Evolutionary conservation across 2,888 invertebrate genomes (phyloP), one percentile per base, ranked within the genome.

Genomic region (Sylvicola cinctus): DNA sequence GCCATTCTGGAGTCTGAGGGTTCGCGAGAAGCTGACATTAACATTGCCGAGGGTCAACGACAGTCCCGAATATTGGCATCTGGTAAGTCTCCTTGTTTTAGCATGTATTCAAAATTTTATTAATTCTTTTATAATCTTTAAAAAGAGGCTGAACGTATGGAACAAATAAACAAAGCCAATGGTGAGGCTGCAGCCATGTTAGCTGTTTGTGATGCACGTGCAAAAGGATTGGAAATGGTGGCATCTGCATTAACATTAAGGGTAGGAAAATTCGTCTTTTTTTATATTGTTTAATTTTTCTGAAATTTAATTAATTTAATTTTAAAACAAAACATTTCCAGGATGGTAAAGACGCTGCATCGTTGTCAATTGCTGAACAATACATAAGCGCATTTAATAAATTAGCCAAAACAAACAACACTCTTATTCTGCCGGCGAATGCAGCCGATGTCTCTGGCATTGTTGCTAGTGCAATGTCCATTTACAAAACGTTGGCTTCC

Each of bases 1-100:
- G 81, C 90, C 12, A 84, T 99, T 49, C 63, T 99, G 41, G 95
- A 99, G 54, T 96, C 96, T 0, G 98, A 99, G 62, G 95, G 95
- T 52, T 67, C 75, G 8, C 64, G 85, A 16, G 80, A 79, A 42
- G 84, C 85, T 0, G 90, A 95, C 42, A 91, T 99, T 38, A 98
- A 99, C 58, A 83, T 93, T 5, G 98, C 98, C 0, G 91, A 96
- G 58, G 98, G 98, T 49, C 83, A 88, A 60, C 74, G 95, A 39
- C 73, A 77, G 51, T 70, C 95, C 0, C 69, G 81, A 48, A 93
- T 98, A 57, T 65, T 98, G 37, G 83, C 80, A 3, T 96, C 93
- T 38, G 78, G 78, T 78, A 55, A 45, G 38, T 20, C 12, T 14
- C 33, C 14, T 28, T 11, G 17, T 20, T 7, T 28, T 25, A 7